These are phyloP conservation scores for Melanchra persicariae DNA, from an alignment of 2,888 invertebrate genomes.

Conservation along the genomic window DNA sequence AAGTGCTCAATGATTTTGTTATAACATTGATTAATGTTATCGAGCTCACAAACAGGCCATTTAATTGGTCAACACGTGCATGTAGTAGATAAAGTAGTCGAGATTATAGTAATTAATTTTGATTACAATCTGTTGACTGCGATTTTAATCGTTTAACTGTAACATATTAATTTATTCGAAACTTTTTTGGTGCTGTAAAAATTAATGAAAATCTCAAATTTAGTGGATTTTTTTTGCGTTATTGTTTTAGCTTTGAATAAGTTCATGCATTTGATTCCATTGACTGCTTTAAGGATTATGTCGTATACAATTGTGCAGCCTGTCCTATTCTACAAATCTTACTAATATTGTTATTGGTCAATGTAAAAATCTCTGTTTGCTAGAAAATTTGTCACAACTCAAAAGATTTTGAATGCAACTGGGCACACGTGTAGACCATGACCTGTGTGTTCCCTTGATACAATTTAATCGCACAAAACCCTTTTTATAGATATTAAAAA, in stretches of 20 bases:
- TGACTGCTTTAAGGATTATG: background rate
- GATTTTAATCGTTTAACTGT: conserved; percentile 35
- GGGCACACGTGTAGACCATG: too few species aligned
- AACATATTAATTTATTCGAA: conserved; percentile 25
- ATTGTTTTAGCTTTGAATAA: background rate
- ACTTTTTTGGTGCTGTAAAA: conserved; percentile 7
- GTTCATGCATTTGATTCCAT: background rate
- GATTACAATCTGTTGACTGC: conserved; percentile 54
- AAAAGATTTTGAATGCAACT: background rate
- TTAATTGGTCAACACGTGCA: conserved; percentile 57
- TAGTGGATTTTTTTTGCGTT: background rate
- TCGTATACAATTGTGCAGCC: too few species aligned
- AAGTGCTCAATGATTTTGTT: conserved; percentile 38
- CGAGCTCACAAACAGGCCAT: conserved; percentile 47
- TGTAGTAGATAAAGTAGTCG: conserved; percentile 46
- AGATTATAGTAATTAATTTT: conserved; percentile 62
- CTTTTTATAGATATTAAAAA: too few species aligned
- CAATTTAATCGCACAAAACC: too few species aligned
- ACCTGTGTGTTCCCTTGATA: background rate
- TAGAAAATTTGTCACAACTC: too few species aligned
- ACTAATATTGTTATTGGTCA: too few species aligned
- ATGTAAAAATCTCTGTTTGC: too few species aligned
- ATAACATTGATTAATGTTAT: conserved; percentile 53
- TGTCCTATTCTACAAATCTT: too few species aligned
- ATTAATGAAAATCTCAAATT: background rate